phyloP scores from a whole-genome alignment of 1,140 invertebrate species.

The Achroia grisella region DNA sequence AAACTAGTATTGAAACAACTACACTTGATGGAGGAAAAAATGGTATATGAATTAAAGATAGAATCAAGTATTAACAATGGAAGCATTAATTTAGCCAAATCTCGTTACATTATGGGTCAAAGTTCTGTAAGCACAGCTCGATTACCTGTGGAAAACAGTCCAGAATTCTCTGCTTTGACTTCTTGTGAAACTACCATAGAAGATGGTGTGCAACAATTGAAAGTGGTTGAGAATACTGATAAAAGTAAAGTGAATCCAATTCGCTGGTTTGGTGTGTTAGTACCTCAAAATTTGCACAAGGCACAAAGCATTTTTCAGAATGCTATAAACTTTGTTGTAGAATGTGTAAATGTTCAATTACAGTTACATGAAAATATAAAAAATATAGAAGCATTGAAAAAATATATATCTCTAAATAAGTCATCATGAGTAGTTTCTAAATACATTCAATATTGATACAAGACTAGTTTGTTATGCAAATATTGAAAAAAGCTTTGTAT shows the following conservation, averaged over 20 bases:
- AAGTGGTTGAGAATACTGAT: conserved; percentile 56
- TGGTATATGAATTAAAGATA: conserved; percentile 76
- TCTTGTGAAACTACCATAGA: conserved; percentile 53
- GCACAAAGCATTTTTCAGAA: conserved; percentile 80
- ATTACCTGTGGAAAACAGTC: conserved; percentile 77
- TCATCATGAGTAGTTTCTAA: not conserved
- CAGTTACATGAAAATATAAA: conserved; percentile 67
- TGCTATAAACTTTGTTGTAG: conserved; percentile 75
- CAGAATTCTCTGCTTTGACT: conserved; percentile 74
- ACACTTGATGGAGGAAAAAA: conserved; percentile 80
- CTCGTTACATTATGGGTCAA: conserved; percentile 82
- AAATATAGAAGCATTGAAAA: conserved; percentile 58
- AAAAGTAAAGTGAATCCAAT: conserved; percentile 76
- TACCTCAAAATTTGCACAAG: conserved; percentile 80
- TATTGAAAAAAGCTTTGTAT: too few species aligned
- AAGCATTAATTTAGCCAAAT: conserved; percentile 80
- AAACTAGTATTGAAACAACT: conserved; percentile 76
- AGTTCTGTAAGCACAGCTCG: conserved; percentile 78
- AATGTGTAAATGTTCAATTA: conserved; percentile 78
- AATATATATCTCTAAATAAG: conserved; percentile 19
- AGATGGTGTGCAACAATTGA: conserved; percentile 50
- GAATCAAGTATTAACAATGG: conserved; percentile 78
- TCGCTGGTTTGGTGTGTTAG: conserved; percentile 84
- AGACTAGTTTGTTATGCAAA: too few species aligned
- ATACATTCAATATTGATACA: too few species aligned